Conservation (phyloP, 2,888 invertebrate genomes). For the Plemyria rubiginata region DNA sequence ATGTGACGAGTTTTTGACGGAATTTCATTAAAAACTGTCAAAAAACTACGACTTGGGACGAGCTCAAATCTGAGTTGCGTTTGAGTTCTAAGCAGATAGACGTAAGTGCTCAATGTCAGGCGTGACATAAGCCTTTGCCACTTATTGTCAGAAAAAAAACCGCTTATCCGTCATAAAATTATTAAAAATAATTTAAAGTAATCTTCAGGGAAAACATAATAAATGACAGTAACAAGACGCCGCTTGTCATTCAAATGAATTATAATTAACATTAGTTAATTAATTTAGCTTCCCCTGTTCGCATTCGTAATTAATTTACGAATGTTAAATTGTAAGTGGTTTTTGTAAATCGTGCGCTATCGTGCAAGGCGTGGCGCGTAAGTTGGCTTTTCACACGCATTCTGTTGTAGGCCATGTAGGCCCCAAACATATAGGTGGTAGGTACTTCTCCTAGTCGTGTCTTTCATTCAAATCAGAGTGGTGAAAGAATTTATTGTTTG, state of each 20-base stretch:
- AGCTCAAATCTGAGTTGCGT: too few species aligned
- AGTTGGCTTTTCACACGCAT: slow-evolving; percentile 13
- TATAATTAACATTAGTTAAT: slow-evolving; percentile 38
- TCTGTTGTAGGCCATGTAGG: background rate
- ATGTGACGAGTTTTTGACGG: too few species aligned
- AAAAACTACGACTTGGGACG: too few species aligned
- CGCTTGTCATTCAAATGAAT: slow-evolving; percentile 31
- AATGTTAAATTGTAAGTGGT: slow-evolving; percentile 27
- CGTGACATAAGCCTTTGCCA: too few species aligned
- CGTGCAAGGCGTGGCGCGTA: slow-evolving; percentile 19
- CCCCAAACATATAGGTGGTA: too few species aligned
- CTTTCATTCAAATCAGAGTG: too few species aligned
- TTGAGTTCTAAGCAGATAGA: too few species aligned
- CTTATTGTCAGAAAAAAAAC: background rate
- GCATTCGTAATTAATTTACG: slow-evolving; percentile 36
- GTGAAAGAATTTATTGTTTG: too few species aligned
- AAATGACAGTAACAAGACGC: slow-evolving; percentile 20
- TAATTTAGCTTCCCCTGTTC: slow-evolving; percentile 34
- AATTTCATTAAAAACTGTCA: too few species aligned
- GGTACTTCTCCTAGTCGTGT: too few species aligned
- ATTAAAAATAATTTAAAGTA: slow-evolving; percentile 15
- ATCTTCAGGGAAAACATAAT: slow-evolving; percentile 19
- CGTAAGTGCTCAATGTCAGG: too few species aligned
- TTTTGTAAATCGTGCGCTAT: slow-evolving; percentile 27
- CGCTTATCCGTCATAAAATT: background rate